Percentiles rank a stretch among this genome's conserved stretches.
Conservation (phyloP, 2,113 vertebrate species). For the Grammomys surdaster region DNA sequence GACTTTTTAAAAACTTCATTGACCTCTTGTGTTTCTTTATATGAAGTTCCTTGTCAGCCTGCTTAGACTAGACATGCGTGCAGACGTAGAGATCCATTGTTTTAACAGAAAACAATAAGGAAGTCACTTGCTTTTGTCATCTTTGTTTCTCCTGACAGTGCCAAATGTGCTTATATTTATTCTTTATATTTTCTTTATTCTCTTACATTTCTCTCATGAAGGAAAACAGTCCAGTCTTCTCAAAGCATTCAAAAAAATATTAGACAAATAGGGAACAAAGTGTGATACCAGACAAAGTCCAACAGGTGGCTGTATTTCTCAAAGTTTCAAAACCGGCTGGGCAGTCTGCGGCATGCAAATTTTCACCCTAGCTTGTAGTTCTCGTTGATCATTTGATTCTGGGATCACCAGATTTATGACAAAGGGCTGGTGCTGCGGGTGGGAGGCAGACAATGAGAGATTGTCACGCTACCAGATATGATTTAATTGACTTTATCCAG, state of each 20-base stretch:
- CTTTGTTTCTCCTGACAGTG: neutral
- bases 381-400: slow-evolving; percentile 22
- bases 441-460: neutral
- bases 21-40: neutral
- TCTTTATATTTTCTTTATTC: neutral
- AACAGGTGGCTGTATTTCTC: slow-evolving; percentile 84
- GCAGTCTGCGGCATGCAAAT: neutral
- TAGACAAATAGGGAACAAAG: neutral
- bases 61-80: neutral
- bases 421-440: neutral
- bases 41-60: slow-evolving; percentile 4
- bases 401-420: neutral
- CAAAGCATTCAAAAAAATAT: neutral
- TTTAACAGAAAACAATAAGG: neutral
- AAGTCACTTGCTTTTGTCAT: neutral
- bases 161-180: neutral
- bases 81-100: neutral
- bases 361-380: neutral
- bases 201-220: slow-evolving; percentile 11
- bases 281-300: slow-evolving; percentile 64
- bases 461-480: neutral
- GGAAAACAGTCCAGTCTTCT: slow-evolving; percentile 14
- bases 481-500: slow-evolving; percentile 31
- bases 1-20: neutral
- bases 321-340: slow-evolving; percentile 70